Percentiles rank a stretch among this genome's conserved stretches.
Conservation (phyloP, 1,140 invertebrate genomes). For the Meloidogyne exigua region DNA sequence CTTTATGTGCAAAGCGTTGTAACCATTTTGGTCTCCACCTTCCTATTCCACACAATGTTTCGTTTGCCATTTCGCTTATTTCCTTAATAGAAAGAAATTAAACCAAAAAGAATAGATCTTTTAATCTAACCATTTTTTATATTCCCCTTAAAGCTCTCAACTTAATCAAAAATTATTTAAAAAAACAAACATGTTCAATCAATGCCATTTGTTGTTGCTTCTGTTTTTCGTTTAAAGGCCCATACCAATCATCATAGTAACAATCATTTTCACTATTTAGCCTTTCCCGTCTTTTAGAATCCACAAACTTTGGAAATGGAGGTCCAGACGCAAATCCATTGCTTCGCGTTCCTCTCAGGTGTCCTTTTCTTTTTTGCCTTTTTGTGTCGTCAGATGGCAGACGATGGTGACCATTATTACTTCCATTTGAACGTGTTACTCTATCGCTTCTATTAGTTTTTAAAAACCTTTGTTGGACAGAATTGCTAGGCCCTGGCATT, state of each 20-base stretch:
- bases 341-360: slow-evolving; percentile 49
- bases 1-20: slow-evolving; percentile 75
- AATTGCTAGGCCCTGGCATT: neutral
- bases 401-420: neutral
- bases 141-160: no score
- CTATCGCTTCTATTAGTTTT: neutral
- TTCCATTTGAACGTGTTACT: neutral
- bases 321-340: slow-evolving; percentile 57
- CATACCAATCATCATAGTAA: slow-evolving; percentile 6
- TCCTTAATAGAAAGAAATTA: slow-evolving; percentile 47
- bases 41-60: slow-evolving; percentile 52
- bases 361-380: slow-evolving; percentile 27
- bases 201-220: slow-evolving; percentile 58
- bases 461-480: neutral
- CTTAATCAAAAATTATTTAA: neutral
- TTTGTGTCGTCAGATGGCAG: neutral
- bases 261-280: slow-evolving; percentile 1
- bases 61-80: slow-evolving; percentile 55
- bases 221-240: slow-evolving; percentile 49
- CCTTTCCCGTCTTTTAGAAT: slow-evolving; percentile 34
- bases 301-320: slow-evolving; percentile 45
- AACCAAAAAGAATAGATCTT: no score
- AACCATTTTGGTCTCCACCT: slow-evolving; percentile 67
- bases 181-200: slow-evolving; percentile 43
- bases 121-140: no score